These are phyloP conservation scores for Polypterus senegalus DNA, from an alignment of 2,113 vertebrate genomes.

Conservation along the genomic window DNA sequence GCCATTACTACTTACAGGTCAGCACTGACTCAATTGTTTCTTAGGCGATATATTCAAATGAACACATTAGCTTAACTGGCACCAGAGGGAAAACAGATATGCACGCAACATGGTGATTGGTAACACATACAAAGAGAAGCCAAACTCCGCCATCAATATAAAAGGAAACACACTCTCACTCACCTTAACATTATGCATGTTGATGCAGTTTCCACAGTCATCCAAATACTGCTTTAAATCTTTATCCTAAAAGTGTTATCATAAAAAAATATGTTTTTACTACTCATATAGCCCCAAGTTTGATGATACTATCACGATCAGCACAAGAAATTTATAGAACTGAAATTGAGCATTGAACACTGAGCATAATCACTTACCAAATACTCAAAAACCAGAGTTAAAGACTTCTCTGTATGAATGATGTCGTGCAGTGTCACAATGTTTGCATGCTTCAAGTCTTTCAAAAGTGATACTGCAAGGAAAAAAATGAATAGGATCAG, in stretches of 20 bases:
- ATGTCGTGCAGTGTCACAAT: slow-evolving; percentile 64
- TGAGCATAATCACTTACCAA: slow-evolving; percentile 36
- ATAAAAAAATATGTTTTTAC: not conserved
- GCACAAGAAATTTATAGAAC: too few species aligned
- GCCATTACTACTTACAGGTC: too few species aligned
- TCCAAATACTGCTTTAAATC: slow-evolving; percentile 85
- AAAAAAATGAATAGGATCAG: not conserved
- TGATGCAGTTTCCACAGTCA: slow-evolving; percentile 74
- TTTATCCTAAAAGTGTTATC: slow-evolving; percentile 64
- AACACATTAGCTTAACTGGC: too few species aligned
- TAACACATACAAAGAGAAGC: too few species aligned
- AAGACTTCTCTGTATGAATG: slow-evolving; percentile 61
- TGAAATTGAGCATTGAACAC: not conserved
- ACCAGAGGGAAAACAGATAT: too few species aligned
- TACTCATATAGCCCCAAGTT: too few species aligned
- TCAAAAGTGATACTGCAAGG: slow-evolving; percentile 49
- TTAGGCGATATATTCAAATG: too few species aligned
- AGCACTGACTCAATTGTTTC: too few species aligned
- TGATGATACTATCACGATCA: too few species aligned
- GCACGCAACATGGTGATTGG: too few species aligned
- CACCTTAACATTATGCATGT: slow-evolving; percentile 77
- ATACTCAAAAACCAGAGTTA: slow-evolving; percentile 61
- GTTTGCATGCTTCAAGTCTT: slow-evolving; percentile 62
- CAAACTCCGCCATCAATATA: too few species aligned
- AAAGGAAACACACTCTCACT: too few species aligned